Evolutionary conservation across 1,140 invertebrate species (phyloP), one percentile per base, ranked within the genome.

Genomic region (Caenorhabditis brenneri): DNA sequence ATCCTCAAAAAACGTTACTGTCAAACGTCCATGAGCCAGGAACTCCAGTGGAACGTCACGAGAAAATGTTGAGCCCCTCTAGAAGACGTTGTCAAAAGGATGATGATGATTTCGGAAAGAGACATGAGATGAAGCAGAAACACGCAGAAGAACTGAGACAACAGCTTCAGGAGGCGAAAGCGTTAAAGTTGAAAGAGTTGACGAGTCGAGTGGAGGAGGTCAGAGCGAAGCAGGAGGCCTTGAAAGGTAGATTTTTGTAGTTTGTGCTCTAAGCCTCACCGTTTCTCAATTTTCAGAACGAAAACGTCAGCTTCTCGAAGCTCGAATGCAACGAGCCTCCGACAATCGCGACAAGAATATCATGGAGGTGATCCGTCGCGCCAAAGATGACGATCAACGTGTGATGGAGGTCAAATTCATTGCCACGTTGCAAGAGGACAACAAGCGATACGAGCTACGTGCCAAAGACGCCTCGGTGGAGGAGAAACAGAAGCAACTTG

Each of bases 321-420:
- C 24, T 0, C 33, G 78, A 49, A 83, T 83, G 82, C 58, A 83
- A 31, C 42, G 53, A 39, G 88, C 88, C 0, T 78, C 78, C 3
- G 86, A 88, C 19, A 88, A 88, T 39, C 86, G 88, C 5, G 88
- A 89, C 51, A 85, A 83, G n/a, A 89, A 89, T 55, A 78, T 88
- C 7, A 85, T 79, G 36, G 88, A 89, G 36, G 87, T 88, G 22
- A 82, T 89, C 6, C 81, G 82, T 33, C 51, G 58, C 12, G 86
- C 87, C 16, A 85, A 86, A 46, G 88, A 89, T 16, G 88, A 89
- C n/a, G 85, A 88, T n/a, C 60, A 78, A 27, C 85, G 81, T 78
- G 85, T 87, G 16, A 79, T 88, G 49, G 88, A 88, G 42, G 83
- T 85, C 9, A 81, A 86, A 31, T 86, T 88, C 48, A 83, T 88